A percentile compares a stretch with the other conserved stretches of the same genome.
phyloP scores from a whole-genome alignment of 2,113 vertebrate species.

The Climacteris rufus region DNA sequence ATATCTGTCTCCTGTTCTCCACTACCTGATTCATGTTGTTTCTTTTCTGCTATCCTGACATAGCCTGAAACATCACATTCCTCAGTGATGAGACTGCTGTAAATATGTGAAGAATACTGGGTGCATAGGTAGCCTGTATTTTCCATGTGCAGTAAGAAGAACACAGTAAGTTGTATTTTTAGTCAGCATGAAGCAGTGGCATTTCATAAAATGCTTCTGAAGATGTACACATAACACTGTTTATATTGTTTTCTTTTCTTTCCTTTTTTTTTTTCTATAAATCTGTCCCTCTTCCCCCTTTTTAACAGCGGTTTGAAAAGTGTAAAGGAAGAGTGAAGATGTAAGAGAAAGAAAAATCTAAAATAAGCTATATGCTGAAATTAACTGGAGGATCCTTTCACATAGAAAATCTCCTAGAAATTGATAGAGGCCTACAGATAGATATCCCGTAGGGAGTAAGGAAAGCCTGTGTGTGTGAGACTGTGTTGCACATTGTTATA shows the following conservation, averaged over 20 bases:
- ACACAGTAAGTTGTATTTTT: not conserved
- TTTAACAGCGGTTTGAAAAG: slow-evolving; percentile 28
- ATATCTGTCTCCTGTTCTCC: not conserved
- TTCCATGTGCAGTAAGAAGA: not conserved
- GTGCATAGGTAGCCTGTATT: not conserved
- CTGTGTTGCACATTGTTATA: slow-evolving; percentile 46
- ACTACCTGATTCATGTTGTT: not conserved
- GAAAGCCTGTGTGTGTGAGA: slow-evolving; percentile 48
- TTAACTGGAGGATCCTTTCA: slow-evolving; percentile 60
- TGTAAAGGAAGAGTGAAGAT: not conserved
- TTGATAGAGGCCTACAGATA: slow-evolving; percentile 54
- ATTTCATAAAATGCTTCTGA: not conserved
- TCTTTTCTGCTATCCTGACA: not conserved
- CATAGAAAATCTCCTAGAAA: slow-evolving; percentile 56
- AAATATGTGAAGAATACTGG: not conserved
- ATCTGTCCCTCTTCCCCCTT: not conserved
- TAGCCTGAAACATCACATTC: not conserved
- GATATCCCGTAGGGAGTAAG: slow-evolving; percentile 45
- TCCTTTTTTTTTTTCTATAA: not conserved
- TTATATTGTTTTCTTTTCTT: not conserved
- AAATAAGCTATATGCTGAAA: slow-evolving; percentile 32
- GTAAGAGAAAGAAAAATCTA: slow-evolving; percentile 48
- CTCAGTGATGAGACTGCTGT: not conserved
- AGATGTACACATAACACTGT: not conserved
- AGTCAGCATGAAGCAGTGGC: not conserved